Evolutionary conservation across 2,113 vertebrate species (phyloP), one percentile per base, ranked within the genome.

Genomic region (Microcebus murinus): DNA sequence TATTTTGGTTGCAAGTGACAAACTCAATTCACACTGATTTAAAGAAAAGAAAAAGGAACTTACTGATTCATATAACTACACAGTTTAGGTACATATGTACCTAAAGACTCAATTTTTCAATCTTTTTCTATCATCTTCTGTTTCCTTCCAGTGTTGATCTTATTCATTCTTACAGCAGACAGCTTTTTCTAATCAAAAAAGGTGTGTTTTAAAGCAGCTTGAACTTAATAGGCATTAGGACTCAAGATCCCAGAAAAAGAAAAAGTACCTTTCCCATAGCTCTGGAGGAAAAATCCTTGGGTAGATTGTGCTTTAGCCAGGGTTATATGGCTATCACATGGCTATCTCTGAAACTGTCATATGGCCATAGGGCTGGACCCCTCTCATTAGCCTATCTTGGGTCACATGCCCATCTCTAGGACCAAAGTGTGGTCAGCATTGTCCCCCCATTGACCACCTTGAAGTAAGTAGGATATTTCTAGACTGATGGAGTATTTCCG

Each of bases 41-140:
- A 68, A 84, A 90, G 27, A 76, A 92, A 81, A 84, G 17, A 77
- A 76, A 68, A 91, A 84, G 18, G 29, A 82, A 74, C 20, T 36
- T 85, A 81, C 2, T 36, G 29, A 73, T 52, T 87, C 57, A 48
- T 14, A 3, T 73, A 67, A 74, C 34, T 92, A 17, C 34, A 87
- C 61, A 55, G 59, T 67, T 83, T 34, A 87, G 15, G 36, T 48
- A 39, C 14, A 79, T 76, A 59, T 0, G n/a, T 61, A 79, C 11
- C 71, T 45, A 83, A 59, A 79, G 71, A 88, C 21, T 61, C 7
- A 8, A 45, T 74, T 90, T 93, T 87, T 74, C 39, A 45, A 13
- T 89, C 20, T 88, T 89, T 80, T 39, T 74, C 18, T 90, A 52
- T 42, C 61, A 73, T 91, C 31, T 70, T 97, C 29, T 92, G 6